Conservation (phyloP, 2,888 invertebrate genomes). For the Campopleginae sp. region DNA sequence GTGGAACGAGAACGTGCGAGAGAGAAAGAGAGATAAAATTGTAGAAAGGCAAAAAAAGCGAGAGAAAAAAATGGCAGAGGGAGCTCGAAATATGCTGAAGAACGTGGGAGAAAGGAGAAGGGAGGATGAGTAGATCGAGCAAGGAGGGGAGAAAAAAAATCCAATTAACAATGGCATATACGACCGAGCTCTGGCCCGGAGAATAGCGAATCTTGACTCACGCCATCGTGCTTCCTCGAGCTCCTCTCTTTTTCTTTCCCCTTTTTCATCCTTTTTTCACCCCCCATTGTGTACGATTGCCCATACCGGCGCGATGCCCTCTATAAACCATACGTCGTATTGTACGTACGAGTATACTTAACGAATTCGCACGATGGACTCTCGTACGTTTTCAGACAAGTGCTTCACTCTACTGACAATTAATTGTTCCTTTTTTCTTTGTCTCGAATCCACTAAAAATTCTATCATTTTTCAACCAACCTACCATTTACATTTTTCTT, state of each 20-base stretch:
- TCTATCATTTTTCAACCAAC: background rate
- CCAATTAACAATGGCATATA: slow-evolving; percentile 75
- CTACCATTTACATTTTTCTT: background rate
- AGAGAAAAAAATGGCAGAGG: slow-evolving; percentile 37
- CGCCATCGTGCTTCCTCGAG: slow-evolving; percentile 48
- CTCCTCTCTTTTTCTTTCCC: slow-evolving; percentile 2
- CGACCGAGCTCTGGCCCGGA: slow-evolving; percentile 62
- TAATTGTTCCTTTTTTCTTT: slow-evolving; percentile 12
- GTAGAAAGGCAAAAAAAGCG: background rate
- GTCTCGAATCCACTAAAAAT: background rate
- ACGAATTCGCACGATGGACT: slow-evolving; percentile 32
- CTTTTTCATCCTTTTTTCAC: slow-evolving; percentile 5
- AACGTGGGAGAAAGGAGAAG: slow-evolving; percentile 36
- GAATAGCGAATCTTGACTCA: slow-evolving; percentile 69
- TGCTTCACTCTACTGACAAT: background rate
- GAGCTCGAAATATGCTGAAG: slow-evolving; percentile 4
- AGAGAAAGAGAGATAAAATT: slow-evolving; percentile 15
- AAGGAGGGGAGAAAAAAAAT: slow-evolving; percentile 65
- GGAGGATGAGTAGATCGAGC: slow-evolving; percentile 54
- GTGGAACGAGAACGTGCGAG: slow-evolving; percentile 17
- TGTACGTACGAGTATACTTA: slow-evolving; percentile 33
- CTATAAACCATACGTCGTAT: slow-evolving; percentile 5
- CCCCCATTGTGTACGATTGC: slow-evolving; percentile 24
- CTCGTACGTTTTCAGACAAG: background rate
- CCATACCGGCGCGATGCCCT: slow-evolving; percentile 13